Evolutionary conservation across 2,113 vertebrate species (phyloP), one percentile per base, ranked within the genome.

Genomic region (Archocentrus centrarchus): DNA sequence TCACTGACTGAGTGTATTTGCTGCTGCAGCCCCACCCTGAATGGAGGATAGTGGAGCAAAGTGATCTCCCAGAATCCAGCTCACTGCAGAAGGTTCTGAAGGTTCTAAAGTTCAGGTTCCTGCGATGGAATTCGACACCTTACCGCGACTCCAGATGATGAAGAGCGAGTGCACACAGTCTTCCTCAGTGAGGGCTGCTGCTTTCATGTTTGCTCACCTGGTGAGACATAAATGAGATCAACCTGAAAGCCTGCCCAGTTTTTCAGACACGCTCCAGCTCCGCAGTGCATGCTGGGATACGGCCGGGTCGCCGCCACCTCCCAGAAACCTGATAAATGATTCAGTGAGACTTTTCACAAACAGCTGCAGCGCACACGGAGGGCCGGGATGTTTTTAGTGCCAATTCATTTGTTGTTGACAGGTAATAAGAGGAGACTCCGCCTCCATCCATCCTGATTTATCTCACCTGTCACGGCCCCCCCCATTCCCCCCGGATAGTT

Each of bases 371-470:
- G 27, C 64, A 30, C 64, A 70, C 24, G 50, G 64, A 70, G 64
- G 70, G 30, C 13, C 2, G 13, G 22, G 22, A 41, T 59, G 75
- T 77, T 77, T 77, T 59, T 47, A 77, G 37, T 59, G 75, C 15
- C 58, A 44, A 44, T 77, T 44, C 27, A 77, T 60, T 60, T 27
- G 57, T 22, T 60, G 37, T 37, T 44, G 75, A 44, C 75, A 77
- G 58, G 53, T 57, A 75, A 75, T 75, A 37, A 58, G 47, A 77
- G 75, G 58, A 77, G 57, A 44, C 75, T 77, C 75, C 75, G 22
- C 75, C 75, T 59, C 75, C 57, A 59, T 60, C 57, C 35, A 75
- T 77, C 58, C 75, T 77, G 58, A 77, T 60, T 77, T 20, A 77
- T 60, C 58, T 44, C 22, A 77, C 75, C 75, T 77, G 75, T 58